Conservation (phyloP, 2,797 vertebrate species). For the Diceros bicornis region DNA sequence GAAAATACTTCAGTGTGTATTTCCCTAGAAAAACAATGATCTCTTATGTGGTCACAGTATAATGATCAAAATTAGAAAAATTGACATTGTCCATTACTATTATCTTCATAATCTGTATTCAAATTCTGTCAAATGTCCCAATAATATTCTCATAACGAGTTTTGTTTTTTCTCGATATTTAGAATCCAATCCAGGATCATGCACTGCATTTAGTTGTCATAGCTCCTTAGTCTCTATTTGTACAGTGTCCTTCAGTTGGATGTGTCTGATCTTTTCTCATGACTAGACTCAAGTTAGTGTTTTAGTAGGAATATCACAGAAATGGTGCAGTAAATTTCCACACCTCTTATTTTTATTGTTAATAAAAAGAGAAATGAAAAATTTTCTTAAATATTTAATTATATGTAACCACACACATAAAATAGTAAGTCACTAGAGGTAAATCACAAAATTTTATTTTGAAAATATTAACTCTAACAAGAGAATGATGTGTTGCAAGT, state of each 20-base stretch:
- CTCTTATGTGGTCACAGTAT: not conserved
- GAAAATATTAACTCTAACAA: not conserved
- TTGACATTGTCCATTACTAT: not conserved
- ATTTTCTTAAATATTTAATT: not conserved
- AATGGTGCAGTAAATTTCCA: not conserved
- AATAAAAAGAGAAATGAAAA: not conserved
- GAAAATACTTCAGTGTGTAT: not conserved
- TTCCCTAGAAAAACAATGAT: not conserved
- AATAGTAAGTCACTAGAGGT: not conserved
- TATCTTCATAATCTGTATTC: not conserved
- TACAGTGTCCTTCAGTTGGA: fast-evolving
- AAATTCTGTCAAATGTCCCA: not conserved
- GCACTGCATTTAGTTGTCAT: not conserved
- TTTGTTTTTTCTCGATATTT: not conserved
- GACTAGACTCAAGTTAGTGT: not conserved
- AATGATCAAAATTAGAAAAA: not conserved
- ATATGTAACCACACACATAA: not conserved
- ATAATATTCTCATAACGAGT: not conserved
- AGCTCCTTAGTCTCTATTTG: not conserved
- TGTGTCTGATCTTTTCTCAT: not conserved
- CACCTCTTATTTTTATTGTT: not conserved
- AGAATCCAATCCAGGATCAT: not conserved
- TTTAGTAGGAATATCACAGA: not conserved
- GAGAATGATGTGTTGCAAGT: not conserved
- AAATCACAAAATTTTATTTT: not conserved